Evolutionary conservation across 2,888 invertebrate species (phyloP).

Genomic region (Abrostola tripartita): DNA sequence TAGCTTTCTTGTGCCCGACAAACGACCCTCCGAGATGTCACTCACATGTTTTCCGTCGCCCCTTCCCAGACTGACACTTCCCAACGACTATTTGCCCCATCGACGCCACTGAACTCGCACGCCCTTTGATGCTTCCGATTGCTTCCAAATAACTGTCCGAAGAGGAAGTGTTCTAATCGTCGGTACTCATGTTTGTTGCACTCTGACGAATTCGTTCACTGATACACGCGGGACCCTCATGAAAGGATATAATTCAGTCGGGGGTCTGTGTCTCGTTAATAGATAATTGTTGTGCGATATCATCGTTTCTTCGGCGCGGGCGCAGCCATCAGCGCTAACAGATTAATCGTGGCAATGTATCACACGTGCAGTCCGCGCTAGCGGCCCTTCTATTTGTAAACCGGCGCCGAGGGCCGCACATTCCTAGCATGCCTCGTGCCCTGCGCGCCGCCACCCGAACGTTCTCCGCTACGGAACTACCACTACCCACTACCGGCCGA

Average conservation of each 20-base stretch:
- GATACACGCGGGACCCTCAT: conserved; percentile 51
- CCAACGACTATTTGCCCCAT: conserved; percentile 33
- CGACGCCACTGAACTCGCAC: conserved; percentile 14
- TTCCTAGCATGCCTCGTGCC: conserved; percentile 84
- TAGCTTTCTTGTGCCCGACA: conserved; percentile 81
- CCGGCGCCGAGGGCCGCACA: conserved; percentile 87
- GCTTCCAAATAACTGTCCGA: conserved; percentile 15
- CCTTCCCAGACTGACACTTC: conserved; percentile 60
- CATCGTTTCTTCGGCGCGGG: conserved; percentile 66
- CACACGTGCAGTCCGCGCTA: conserved; percentile 84
- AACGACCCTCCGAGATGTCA: conserved; percentile 82
- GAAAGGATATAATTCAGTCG: conserved; percentile 33
- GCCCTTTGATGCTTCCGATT: conserved; percentile 24
- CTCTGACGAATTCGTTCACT: conserved; percentile 39
- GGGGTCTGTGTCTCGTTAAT: conserved; percentile 56
- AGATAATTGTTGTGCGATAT: conserved; percentile 66
- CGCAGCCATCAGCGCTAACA: conserved; percentile 80
- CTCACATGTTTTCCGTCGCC: conserved; percentile 70
- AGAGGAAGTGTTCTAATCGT: conserved; percentile 22
- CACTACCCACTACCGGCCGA: conserved; percentile 56
- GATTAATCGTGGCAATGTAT: conserved; percentile 85
- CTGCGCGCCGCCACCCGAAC: conserved; percentile 70
- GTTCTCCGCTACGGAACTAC: conserved; percentile 61
- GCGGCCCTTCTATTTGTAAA: conserved; percentile 88
- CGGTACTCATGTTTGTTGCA: conserved; percentile 24